Base-by-base conservation (phyloP, 2,113 vertebrate genomes). In the Pampusana beccarii region DNA sequence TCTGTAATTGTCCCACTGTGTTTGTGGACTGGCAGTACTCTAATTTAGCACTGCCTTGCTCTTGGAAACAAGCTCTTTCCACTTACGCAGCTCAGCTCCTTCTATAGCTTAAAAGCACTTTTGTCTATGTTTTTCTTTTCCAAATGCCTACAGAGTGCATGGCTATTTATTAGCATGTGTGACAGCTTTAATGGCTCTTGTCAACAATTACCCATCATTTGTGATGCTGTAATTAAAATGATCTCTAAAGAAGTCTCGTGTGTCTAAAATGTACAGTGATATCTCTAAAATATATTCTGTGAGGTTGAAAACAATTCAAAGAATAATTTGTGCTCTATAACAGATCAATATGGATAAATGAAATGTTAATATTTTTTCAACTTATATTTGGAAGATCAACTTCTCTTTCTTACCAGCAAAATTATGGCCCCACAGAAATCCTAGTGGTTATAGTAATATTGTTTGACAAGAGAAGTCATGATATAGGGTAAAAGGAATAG, bases 131-230 rank as follows among this genome's bases (percentile, higher is more conserved):
- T 72, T 42, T 28, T 34, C 16, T 44, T 46, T 84, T 86, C 53
- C 70, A 70, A 87, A 74, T 89, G 54, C 60, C 61, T 93, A 17
- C 34, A 15, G 95, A 80, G 25, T 61, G 15, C 51, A 77, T n/a
- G 38, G 78, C 80, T 92, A 78, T 58, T 96, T 95, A 70, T 95
- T 95, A 91, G 61, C 44, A 34, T 13, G n/a, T 72, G 40, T 92
- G 88, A 67, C 90, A 87, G 65, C 84, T 95, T 92, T 90, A 95
- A 91, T 66, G 72, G 34, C 77, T 93, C 53, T 91, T 92, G 85
- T 75, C 91, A 93, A 53, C 57, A 90, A 56, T 57, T 94, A 84
- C 50, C 75, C 87, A 64, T 89, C 65, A n/a, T 75, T 93, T 84
- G 86, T 54, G 67, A 56, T 60, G 16, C 46, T 71, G 50, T 57